A percentile compares a stretch with the other conserved stretches of the same genome.
Evolutionary conservation across 2,888 invertebrate genomes (phyloP).

Genomic region (Palloptera scutellata): DNA sequence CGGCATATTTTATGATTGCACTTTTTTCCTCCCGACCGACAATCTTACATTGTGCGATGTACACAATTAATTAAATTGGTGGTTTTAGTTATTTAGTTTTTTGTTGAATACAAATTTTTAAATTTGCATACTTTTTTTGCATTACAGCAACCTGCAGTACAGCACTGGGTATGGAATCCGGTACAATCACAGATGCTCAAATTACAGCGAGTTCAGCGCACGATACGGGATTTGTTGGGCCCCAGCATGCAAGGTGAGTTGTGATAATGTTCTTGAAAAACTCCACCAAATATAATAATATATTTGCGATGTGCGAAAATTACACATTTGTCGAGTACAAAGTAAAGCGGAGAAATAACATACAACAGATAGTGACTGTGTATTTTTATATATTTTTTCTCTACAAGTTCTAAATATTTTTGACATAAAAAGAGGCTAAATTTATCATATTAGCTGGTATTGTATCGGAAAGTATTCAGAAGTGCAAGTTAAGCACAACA

Average conservation of each 20-base stretch:
- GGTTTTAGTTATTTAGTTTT: not conserved
- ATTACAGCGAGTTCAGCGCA: slow-evolving; percentile 84
- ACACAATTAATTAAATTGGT: not conserved
- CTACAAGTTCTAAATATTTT: too few species aligned
- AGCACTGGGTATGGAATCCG: slow-evolving; percentile 83
- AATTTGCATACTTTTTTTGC: slow-evolving; percentile 10
- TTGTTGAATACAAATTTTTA: too few species aligned
- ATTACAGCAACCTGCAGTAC: slow-evolving; percentile 74
- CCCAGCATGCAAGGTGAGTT: slow-evolving; percentile 80
- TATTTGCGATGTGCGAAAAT: too few species aligned
- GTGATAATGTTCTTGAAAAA: not conserved
- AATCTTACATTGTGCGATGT: not conserved
- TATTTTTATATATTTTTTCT: too few species aligned
- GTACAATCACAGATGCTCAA: slow-evolving; percentile 78
- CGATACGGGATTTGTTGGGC: slow-evolving; percentile 82
- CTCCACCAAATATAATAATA: not conserved
- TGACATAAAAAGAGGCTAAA: too few species aligned
- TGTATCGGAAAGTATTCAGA: too few species aligned
- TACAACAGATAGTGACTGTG: too few species aligned
- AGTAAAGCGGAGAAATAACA: too few species aligned
- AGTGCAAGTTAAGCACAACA: too few species aligned
- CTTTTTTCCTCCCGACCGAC: slow-evolving; percentile 2
- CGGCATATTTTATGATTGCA: slow-evolving; percentile 23
- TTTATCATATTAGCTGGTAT: too few species aligned
- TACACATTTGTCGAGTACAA: too few species aligned